phyloP scores from a whole-genome alignment of 2,113 vertebrate species.

The Cyrtonyx montezumae region DNA sequence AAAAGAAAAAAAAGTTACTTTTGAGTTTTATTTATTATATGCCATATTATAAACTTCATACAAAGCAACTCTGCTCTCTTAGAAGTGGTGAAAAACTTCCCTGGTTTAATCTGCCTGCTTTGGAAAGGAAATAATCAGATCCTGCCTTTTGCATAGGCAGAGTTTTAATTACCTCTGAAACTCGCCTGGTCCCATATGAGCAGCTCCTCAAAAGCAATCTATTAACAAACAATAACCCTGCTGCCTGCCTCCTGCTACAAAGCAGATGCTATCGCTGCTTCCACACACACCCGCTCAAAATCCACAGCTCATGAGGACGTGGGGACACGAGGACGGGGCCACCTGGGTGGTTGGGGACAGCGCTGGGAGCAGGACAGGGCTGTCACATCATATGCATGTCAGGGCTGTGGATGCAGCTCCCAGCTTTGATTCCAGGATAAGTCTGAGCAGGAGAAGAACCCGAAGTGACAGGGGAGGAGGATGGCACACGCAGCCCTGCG shows the following conservation, averaged over 20 bases:
- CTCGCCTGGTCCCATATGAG: constrained; percentile 58
- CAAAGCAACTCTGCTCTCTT: neutral
- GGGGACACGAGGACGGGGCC: neutral
- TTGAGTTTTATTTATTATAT: constrained; percentile 28
- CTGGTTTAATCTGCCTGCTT: constrained; percentile 58
- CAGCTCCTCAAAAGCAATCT: constrained; percentile 71
- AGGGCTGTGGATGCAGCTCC: neutral
- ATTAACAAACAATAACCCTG: constrained; percentile 71
- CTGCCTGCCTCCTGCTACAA: constrained; percentile 14
- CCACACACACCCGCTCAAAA: neutral
- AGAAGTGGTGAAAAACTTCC: constrained; percentile 56
- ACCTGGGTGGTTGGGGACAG: fast-evolving
- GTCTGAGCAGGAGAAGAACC: neutral
- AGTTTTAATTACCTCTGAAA: constrained; percentile 78
- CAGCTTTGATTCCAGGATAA: fast-evolving
- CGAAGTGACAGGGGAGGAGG: neutral
- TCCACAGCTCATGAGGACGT: neutral
- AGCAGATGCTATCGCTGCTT: constrained; percentile 9
- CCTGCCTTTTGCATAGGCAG: constrained; percentile 65
- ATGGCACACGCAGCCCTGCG: neutral
- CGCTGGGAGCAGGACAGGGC: neutral
- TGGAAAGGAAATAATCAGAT: constrained; percentile 69
- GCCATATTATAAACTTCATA: neutral
- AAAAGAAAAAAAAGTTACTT: neutral
- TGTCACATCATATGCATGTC: fast-evolving